A percentile compares a stretch with the other conserved stretches of the same genome.
Conservation (phyloP, 2,888 invertebrate species). For the Tanytarsus gracilentus region DNA sequence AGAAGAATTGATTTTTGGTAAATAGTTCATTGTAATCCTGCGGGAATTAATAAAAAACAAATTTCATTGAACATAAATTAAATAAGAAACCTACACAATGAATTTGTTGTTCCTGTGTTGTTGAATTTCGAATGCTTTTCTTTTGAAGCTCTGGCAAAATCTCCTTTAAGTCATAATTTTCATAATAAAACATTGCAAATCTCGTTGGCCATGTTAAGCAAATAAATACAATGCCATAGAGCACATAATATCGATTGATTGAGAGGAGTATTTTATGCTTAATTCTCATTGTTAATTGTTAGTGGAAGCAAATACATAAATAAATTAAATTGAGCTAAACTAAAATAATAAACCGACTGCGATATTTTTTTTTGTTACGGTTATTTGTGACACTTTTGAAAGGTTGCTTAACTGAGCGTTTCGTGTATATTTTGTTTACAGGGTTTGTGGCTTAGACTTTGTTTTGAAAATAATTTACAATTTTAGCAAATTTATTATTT, state of each 20-base stretch:
- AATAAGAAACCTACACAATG: constrained; percentile 30
- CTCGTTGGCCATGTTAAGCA: constrained; percentile 36
- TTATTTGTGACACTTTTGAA: too few relatives aligned
- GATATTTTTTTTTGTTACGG: too few relatives aligned
- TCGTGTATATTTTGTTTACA: too few relatives aligned
- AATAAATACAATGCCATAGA: constrained; percentile 26
- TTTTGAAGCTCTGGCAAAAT: constrained; percentile 44
- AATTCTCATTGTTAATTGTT: not conserved
- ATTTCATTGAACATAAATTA: not conserved
- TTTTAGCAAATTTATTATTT: too few relatives aligned
- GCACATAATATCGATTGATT: constrained; percentile 14
- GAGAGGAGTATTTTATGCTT: not conserved
- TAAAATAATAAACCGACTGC: too few relatives aligned
- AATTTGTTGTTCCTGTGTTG: constrained; percentile 31
- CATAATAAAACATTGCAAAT: constrained; percentile 42
- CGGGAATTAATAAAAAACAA: constrained; percentile 31
- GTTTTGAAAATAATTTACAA: too few relatives aligned
- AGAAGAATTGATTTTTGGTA: constrained; percentile 34
- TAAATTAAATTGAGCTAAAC: not conserved
- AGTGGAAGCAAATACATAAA: too few relatives aligned
- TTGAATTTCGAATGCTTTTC: constrained; percentile 45
- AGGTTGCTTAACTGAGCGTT: too few relatives aligned
- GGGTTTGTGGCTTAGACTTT: too few relatives aligned
- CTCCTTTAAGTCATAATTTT: constrained; percentile 44
- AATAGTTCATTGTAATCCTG: constrained; percentile 39